Base-by-base conservation (phyloP, 2,797 vertebrate species). In the Mormyrus proboscirostris region DNA sequence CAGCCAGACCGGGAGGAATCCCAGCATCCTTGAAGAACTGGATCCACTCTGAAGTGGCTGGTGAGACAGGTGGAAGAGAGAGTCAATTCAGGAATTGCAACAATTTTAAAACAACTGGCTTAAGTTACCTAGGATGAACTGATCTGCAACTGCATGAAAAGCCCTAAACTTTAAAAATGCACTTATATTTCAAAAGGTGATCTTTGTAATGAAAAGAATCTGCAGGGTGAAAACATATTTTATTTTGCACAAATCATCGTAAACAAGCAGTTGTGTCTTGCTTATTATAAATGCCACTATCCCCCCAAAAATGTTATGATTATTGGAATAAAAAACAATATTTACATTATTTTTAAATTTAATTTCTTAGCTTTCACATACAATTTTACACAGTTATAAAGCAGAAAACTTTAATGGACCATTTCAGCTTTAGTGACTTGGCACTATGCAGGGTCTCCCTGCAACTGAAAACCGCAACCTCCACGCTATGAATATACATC, bases 11-110 rank as follows among this genome's bases (percentile, higher is more conserved):
- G 0, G 97, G 95, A 0, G 98, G 98, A 91, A 99, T 99, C 82
- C 98, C 98, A 0, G 98, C 98, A 92, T 98, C 98, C 92, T 97
- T 97, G 92, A 99, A 99, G 93, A 99, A 99, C 94, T 97, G 97
- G 92, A 99, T 98, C 98, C 98, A 99, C 91, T 99, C 97, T 0
- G 98, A 98, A 0, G 98, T 98, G 90, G 96, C 98, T 99, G 89
- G 1, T 84, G 25, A 73, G 49, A 47, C 47, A 62, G 55, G 2
- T 5, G 50, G 55, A 73, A 65, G 8, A 86, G 14, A 59, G 87
- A 16, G 33, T 41, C 79, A 51, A 88, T 47, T 41, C 50, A 38
- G 29, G 2, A 55, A 86, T 53, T 16, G 29, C 9, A 38, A 86
- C 50, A 38, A 86, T 86, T 51, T 53, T 6, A 53, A 25, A 53